phyloP scores from a whole-genome alignment of 2,888 invertebrate genomes.

The Cheilosia vernalis region DNA sequence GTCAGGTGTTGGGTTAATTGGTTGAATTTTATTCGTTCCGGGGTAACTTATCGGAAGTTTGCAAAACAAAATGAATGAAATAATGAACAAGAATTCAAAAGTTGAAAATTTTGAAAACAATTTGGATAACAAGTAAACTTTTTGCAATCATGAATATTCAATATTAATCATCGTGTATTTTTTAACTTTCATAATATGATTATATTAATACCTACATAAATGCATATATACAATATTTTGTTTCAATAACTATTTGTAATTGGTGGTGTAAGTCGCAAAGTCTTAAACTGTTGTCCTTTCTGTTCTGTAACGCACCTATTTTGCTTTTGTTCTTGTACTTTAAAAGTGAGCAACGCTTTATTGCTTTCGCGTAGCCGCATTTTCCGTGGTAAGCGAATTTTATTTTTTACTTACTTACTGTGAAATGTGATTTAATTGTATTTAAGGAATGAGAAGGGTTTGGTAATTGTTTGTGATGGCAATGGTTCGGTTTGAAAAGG shows the following conservation, averaged over 20 bases:
- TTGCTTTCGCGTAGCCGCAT: slow-evolving; percentile 68
- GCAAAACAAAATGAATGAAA: slow-evolving; percentile 21
- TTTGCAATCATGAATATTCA: slow-evolving; percentile 65
- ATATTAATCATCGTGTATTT: slow-evolving; percentile 67
- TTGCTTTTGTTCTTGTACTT: slow-evolving; percentile 72
- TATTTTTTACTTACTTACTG: slow-evolving; percentile 14
- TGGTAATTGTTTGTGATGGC: slow-evolving; percentile 62
- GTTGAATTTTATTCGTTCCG: slow-evolving; percentile 49
- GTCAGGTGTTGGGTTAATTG: slow-evolving; percentile 82
- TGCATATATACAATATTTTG: slow-evolving; percentile 20
- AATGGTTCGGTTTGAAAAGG: slow-evolving; percentile 53
- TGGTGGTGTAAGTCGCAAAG: slow-evolving; percentile 75
- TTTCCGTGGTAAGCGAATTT: slow-evolving; percentile 53
- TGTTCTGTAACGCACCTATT: slow-evolving; percentile 69
- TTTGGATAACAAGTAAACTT: slow-evolving; percentile 25
- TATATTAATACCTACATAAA: slow-evolving; percentile 62
- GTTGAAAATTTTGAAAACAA: slow-evolving; percentile 14
- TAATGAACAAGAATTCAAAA: slow-evolving; percentile 20
- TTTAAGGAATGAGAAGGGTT: slow-evolving; percentile 37
- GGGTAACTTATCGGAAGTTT: slow-evolving; percentile 45
- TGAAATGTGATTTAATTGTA: slow-evolving; percentile 40
- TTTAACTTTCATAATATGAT: slow-evolving; percentile 68
- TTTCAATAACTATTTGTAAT: slow-evolving; percentile 65
- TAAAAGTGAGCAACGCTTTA: slow-evolving; percentile 64
- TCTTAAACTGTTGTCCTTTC: slow-evolving; percentile 70